Conservation (phyloP, 2,888 invertebrate genomes). For the Eupithecia dodoneata region DNA sequence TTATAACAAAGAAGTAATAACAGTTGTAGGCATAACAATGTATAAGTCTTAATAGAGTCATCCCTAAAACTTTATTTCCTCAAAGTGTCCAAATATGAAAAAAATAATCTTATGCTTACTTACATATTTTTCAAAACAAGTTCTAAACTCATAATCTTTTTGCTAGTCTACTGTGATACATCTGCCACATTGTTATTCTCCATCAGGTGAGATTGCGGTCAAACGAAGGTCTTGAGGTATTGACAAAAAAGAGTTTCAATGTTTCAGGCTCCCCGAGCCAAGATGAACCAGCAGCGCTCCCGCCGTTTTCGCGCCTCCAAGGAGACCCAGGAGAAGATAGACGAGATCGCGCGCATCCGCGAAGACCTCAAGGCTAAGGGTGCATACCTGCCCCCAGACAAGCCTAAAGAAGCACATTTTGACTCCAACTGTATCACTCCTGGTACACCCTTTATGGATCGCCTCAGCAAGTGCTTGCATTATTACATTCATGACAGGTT, state of each 20-base stretch:
- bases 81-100: no score
- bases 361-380: slow-evolving; percentile 89
- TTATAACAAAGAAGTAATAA: no score
- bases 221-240: no score
- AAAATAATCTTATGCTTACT: no score
- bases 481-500: slow-evolving; percentile 93
- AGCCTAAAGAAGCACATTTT: slow-evolving; percentile 96
- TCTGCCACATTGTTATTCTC: no score
- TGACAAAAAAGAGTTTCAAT: not conserved
- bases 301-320: slow-evolving; percentile 98
- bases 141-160: no score
- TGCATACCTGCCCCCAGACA: slow-evolving; percentile 91
- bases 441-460: slow-evolving; percentile 99
- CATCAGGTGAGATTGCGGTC: no score
- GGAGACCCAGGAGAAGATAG: slow-evolving; percentile 94
- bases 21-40: no score
- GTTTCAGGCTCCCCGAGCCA: slow-evolving; percentile 95
- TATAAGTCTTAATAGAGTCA: no score
- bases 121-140: no score
- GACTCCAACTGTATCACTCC: slow-evolving; percentile 99
- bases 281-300: slow-evolving; percentile 99
- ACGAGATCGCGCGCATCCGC: slow-evolving; percentile 92
- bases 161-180: no score
- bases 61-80: no score
- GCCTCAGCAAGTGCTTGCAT: slow-evolving; percentile 92